Conservation (phyloP, 2,888 invertebrate genomes). For the Acrobasis repandana region DNA sequence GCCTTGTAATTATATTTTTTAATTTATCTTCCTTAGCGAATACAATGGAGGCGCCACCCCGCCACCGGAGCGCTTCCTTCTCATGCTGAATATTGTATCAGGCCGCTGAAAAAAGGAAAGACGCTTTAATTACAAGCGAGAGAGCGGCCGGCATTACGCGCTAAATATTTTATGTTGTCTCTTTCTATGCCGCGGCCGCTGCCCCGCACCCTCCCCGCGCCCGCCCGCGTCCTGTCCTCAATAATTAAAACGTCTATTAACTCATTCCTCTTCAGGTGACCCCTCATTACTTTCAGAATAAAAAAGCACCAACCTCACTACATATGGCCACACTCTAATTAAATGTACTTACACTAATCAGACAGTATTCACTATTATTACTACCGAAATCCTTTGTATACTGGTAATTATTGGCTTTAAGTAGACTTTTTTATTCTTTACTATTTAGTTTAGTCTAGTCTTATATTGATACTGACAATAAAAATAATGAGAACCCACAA, state of each 20-base stretch:
- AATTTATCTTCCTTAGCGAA: conserved; percentile 87
- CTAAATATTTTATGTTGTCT: conserved; percentile 82
- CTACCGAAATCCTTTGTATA: conserved; percentile 11
- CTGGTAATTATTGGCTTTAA: background rate
- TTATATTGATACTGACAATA: too few species aligned
- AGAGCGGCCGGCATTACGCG: conserved; percentile 78
- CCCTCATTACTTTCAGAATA: conserved; percentile 66
- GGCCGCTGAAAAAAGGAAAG: conserved; percentile 83
- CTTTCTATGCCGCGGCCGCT: conserved; percentile 57
- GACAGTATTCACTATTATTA: conserved; percentile 25
- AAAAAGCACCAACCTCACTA: conserved; percentile 49
- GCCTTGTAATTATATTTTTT: conserved; percentile 88
- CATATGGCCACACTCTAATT: conserved; percentile 32
- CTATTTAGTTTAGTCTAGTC: too few species aligned
- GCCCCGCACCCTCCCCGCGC: conserved; percentile 45
- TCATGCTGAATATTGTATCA: conserved; percentile 83
- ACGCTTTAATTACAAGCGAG: conserved; percentile 83
- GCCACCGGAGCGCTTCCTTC: conserved; percentile 81
- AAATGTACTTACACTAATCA: conserved; percentile 32
- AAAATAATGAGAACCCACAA: too few species aligned
- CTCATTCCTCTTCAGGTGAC: conserved; percentile 76
- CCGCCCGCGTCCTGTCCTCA: conserved; percentile 57
- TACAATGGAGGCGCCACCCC: conserved; percentile 84
- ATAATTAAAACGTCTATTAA: conserved; percentile 82
- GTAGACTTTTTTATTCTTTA: too few species aligned